Base-by-base conservation (phyloP, 1,140 invertebrate genomes). In the Drosophila bifasciata region DNA sequence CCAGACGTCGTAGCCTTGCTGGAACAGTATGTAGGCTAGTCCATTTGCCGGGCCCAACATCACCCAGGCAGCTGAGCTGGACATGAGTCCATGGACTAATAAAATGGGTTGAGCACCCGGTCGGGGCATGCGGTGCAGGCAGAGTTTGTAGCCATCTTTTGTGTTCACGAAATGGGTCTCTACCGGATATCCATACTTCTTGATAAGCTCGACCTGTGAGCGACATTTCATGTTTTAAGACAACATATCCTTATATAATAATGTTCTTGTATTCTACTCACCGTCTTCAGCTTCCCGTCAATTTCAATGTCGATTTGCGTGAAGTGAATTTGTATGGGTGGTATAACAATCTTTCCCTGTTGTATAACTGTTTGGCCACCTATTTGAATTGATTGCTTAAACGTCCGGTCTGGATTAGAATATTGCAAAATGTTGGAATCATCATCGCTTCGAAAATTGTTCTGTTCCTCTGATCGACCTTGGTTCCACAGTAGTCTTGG, bases 1-100 rank as follows among this genome's bases (percentile, higher is more conserved):
- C 95, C 96, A 96, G 0, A 96, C 95, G 70, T 96, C 95, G 59
- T 93, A 95, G 2, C 94, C 94, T 17, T 90, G 89, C 53, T 96
- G 94, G 1, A 94, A 94, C 44, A 96, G 90, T 13, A 94, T 91
- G 70, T 94, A 95, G 3, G 92, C 92, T 48, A 93, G 64, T 15
- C 91, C 92, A 39, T 92, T 90, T 28, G 92, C 75, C 0, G 94
- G 94, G 8, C 93, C 92, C 67, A 93, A 92, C 19, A 93, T 81
- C 15, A 95, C 91, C 91, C 92, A 95, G 70, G 93, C 92, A 0
- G 92, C 92, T 3, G 93, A 92, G 11, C 93, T 93, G 41, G 92
- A 92, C 56, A 94, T 79, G 1, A 95, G 86, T 0, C 95, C 95
- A 69, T 95, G 95, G 68, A 95, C 94, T 1, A 96, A 86, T 49